A percentile compares a stretch with the other conserved stretches of the same genome.
These are phyloP conservation scores for Palythoa caribaeorum DNA, from an alignment of 92 coral and sea anemone species.

Conservation along the genomic window DNA sequence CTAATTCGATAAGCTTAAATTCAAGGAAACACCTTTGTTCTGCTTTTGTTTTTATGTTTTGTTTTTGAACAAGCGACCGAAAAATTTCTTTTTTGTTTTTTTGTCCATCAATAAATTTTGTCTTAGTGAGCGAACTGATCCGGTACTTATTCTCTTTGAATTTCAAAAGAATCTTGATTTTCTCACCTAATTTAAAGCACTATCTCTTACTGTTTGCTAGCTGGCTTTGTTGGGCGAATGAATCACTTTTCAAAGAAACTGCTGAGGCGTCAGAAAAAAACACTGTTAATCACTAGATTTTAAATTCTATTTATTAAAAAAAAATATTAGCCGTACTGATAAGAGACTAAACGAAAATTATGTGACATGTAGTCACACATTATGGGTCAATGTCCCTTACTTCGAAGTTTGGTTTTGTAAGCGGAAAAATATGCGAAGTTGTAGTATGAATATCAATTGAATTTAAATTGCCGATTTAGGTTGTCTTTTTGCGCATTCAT, in stretches of 20 bases:
- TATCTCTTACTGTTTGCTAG: neutral
- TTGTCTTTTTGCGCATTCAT: neutral
- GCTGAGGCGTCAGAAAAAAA: neutral
- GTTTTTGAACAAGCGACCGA: neutral
- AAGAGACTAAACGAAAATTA: neutral
- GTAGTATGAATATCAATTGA: neutral
- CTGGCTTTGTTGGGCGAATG: neutral
- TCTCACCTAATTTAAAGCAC: neutral
- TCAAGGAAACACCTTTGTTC: too few relatives aligned
- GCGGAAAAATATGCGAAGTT: neutral
- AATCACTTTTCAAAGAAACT: neutral
- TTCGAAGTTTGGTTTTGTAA: neutral
- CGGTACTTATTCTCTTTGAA: neutral
- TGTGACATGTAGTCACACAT: neutral
- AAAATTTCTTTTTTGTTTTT: neutral
- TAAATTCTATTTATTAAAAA: neutral
- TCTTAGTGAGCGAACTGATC: neutral
- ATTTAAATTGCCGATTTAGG: neutral
- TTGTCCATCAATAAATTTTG: neutral
- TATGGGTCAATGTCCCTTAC: neutral
- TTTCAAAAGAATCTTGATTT: conserved; percentile 12
- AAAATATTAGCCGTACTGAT: neutral
- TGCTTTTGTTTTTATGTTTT: neutral
- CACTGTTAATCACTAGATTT: neutral
- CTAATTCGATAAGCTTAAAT: too few relatives aligned